Base-by-base conservation (phyloP, 2,888 invertebrate species). In the Hypena proboscidalis region DNA sequence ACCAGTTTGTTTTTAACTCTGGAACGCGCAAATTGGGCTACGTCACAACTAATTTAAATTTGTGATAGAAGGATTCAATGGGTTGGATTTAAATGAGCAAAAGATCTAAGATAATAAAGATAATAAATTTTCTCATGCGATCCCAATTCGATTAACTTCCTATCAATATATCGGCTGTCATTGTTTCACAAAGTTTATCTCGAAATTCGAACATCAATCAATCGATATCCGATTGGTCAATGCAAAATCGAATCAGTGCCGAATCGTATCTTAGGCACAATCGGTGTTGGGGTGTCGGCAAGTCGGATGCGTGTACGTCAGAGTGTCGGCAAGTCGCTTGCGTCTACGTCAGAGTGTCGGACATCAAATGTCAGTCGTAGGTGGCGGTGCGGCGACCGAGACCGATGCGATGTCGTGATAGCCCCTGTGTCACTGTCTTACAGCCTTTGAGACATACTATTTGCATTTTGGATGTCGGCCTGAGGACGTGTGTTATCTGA, bases 261-360 rank as follows among this genome's bases (percentile, higher is more conserved):
- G 60, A 67, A 66, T 67, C 58, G 75, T 83, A 88, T 90, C 89
- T 77, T 62, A 71, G 61, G 67, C 76, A 79, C 79, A 74, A 87
- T 89, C 89, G 77, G 81, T 80, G 83, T 80, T 65, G 49, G 37
- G 9, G 34, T 25, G 26, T 42, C 46, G 38, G 35, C 45, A 58
- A 63, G 70, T 67, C 75, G 61, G 52, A 53, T 66, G 57, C 51
- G 44, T 40, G 26, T 48, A 58, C 64, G 62, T 63, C 58, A 47
- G 55, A 15, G 55, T 46, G 57, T 63, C 63, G 58, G 46, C 48
- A 50, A 17, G n/a, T n/a, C n/a, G n/a, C n/a, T n/a, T n/a, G n/a
- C n/a, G 32, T 43, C 49, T 55, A 58, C 64, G 68, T 66, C 62
- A 54, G 57, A 17, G 58, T 49, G 58, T 60, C 66, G 61, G 46